phyloP scores from a whole-genome alignment of 2,888 invertebrate species.

The Cheilosia soror region DNA sequence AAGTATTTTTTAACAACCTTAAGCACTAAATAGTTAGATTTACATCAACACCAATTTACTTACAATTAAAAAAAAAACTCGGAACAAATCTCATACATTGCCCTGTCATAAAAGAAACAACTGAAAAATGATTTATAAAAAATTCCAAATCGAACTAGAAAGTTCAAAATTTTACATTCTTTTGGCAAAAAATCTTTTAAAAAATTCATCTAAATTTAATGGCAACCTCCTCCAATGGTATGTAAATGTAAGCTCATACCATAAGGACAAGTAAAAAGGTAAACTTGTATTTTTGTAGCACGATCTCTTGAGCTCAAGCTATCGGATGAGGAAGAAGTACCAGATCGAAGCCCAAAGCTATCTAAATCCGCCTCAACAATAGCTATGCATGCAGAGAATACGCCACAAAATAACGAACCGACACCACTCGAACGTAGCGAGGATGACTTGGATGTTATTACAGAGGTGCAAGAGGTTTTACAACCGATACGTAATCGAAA shows the following conservation, averaged over 20 bases:
- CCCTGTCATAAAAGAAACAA: background rate
- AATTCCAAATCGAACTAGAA: background rate
- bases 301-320: background rate
- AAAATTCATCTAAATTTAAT: conserved; percentile 48
- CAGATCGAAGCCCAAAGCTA: background rate
- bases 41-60: no score
- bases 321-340: background rate
- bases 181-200: conserved; percentile 42
- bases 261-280: background rate
- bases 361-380: conserved; percentile 5
- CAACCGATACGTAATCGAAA: conserved; percentile 77
- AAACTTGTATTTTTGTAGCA: background rate
- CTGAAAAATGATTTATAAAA: background rate
- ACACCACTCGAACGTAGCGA: conserved; percentile 22
- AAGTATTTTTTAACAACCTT: no score
- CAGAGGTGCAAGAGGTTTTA: background rate
- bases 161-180: conserved; percentile 25
- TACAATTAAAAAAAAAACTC: background rate
- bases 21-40: no score
- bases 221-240: conserved; percentile 28
- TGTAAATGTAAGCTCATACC: no score
- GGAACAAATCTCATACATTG: background rate
- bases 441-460: background rate
- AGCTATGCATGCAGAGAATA: background rate
- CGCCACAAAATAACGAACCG: background rate